Conservation (phyloP, 1,140 invertebrate species). For the Scaptomyza pallida region DNA sequence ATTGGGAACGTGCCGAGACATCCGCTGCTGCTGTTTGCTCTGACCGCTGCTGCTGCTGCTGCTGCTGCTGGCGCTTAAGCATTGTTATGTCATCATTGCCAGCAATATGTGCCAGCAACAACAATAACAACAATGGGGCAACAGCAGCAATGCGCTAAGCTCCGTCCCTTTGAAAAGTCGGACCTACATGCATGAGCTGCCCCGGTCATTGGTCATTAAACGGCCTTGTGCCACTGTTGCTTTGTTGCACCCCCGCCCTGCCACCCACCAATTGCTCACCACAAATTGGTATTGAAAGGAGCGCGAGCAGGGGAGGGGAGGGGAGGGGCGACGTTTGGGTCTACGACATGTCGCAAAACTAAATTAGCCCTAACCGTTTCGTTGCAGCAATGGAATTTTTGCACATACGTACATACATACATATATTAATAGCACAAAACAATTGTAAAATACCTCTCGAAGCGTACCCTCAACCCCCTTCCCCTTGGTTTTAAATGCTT, state of each 20-base stretch:
- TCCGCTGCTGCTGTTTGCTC: slow-evolving; percentile 51
- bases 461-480: too few relatives aligned
- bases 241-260: not conserved
- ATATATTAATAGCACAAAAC: slow-evolving; percentile 29
- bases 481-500: not conserved
- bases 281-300: slow-evolving; percentile 33
- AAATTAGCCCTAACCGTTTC: slow-evolving; percentile 1
- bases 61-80: slow-evolving; percentile 76
- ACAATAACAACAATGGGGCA: too few relatives aligned
- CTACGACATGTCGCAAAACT: not conserved
- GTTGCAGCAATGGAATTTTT: slow-evolving; percentile 24
- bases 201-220: slow-evolving; percentile 69
- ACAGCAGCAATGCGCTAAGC: slow-evolving; percentile 33
- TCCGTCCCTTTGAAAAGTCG: not conserved
- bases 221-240: slow-evolving; percentile 69
- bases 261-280: not conserved
- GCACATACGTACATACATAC: not conserved
- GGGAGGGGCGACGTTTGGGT: too few relatives aligned
- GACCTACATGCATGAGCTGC: slow-evolving; percentile 62
- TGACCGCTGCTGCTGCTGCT: slow-evolving; percentile 67
- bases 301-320: too few relatives aligned
- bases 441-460: slow-evolving; percentile 22
- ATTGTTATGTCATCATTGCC: slow-evolving; percentile 81
- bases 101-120: slow-evolving; percentile 38
- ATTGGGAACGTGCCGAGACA: slow-evolving; percentile 79